Conservation (phyloP, 1,140 invertebrate species). For the Ceratina australensis region DNA sequence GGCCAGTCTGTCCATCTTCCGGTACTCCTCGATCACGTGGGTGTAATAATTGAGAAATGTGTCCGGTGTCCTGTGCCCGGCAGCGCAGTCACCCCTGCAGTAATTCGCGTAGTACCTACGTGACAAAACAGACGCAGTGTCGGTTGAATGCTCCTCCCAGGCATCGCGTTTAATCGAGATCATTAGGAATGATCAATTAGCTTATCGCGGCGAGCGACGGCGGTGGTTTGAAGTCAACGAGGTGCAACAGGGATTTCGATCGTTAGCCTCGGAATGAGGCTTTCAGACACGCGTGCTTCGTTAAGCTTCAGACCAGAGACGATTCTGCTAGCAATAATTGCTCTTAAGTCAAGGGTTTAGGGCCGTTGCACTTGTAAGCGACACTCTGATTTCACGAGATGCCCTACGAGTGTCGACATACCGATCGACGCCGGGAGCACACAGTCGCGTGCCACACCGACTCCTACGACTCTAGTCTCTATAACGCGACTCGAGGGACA, state of each 20-base stretch:
- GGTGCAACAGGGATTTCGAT: background rate
- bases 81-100: slow-evolving; percentile 92
- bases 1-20: slow-evolving; percentile 86
- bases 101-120: slow-evolving; percentile 94
- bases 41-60: slow-evolving; percentile 92
- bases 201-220: background rate
- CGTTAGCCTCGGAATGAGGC: background rate
- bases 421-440: background rate
- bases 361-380: slow-evolving; percentile 58
- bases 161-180: background rate
- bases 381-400: slow-evolving; percentile 63
- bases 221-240: background rate
- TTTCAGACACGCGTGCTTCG: background rate
- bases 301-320: slow-evolving; percentile 21
- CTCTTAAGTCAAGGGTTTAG: slow-evolving; percentile 46
- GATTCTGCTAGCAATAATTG: slow-evolving; percentile 49
- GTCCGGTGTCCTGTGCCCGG: slow-evolving; percentile 88
- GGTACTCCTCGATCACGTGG: slow-evolving; percentile 93
- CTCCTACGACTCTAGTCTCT: too few species aligned
- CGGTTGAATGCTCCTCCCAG: background rate
- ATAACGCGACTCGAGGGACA: too few species aligned
- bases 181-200: background rate
- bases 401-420: slow-evolving; percentile 62
- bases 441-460: too few species aligned
- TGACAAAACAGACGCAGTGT: slow-evolving; percentile 19